Conservation (phyloP, 1,140 invertebrate genomes). For the Anoplophora glabripennis region DNA sequence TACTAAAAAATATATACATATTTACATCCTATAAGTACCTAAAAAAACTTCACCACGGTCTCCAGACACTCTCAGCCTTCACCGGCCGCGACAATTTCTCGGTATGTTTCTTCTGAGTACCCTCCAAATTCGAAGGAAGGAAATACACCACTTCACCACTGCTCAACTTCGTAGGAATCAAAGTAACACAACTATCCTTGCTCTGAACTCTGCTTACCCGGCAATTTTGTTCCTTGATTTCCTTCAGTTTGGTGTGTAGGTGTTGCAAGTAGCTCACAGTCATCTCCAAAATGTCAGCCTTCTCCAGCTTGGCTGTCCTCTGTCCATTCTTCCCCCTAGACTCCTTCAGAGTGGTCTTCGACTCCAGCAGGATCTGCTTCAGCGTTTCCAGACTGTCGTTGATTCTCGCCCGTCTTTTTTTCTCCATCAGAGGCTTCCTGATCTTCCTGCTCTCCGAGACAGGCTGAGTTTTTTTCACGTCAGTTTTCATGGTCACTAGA, state of each 20-base stretch:
- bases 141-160: conserved; percentile 43
- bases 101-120: conserved; percentile 4
- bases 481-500: conserved; percentile 21
- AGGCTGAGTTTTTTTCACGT: conserved; percentile 4
- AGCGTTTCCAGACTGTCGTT: conserved; percentile 64
- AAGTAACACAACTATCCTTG: conserved; percentile 31
- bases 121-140: conserved; percentile 30
- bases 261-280: conserved; percentile 59
- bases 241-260: conserved; percentile 43
- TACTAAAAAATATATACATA: no score
- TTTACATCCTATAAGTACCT: no score
- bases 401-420: conserved; percentile 63
- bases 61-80: conserved; percentile 38
- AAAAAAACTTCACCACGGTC: conserved; percentile 40
- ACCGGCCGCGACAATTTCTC: conserved; percentile 4
- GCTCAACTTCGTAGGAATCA: conserved; percentile 39
- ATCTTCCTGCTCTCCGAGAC: conserved; percentile 43
- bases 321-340: conserved; percentile 33
- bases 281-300: conserved; percentile 67
- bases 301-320: conserved; percentile 60
- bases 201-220: conserved; percentile 16
- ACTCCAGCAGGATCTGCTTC: conserved; percentile 60
- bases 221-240: conserved; percentile 9
- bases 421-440: conserved; percentile 71
- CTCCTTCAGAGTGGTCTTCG: conserved; percentile 44